Conservation (phyloP, 2,113 vertebrate genomes). For the Gorsachius goisagi region DNA sequence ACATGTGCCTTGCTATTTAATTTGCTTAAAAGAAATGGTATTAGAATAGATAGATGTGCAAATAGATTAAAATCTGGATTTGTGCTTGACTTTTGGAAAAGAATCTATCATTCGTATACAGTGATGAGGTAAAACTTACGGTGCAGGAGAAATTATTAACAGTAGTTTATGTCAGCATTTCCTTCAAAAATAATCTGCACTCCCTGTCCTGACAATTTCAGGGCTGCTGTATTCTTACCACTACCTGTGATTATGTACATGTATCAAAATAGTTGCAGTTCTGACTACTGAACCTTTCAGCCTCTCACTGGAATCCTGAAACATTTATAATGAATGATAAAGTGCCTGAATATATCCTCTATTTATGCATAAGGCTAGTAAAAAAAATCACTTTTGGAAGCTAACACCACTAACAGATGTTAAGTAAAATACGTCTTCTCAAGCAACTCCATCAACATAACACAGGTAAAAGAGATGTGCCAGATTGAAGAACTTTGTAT, state of each 20-base stretch:
- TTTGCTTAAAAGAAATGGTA: not conserved
- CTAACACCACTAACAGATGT: fast-evolving
- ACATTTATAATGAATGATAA: not conserved
- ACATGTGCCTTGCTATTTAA: not conserved
- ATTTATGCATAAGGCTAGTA: not conserved
- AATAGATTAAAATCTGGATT: not conserved
- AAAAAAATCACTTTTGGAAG: not conserved
- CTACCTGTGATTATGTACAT: not conserved
- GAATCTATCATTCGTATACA: not conserved
- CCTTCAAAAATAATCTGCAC: not conserved
- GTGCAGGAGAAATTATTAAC: not conserved
- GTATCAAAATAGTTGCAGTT: not conserved
- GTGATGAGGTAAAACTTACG: not conserved
- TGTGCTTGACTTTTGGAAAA: not conserved
- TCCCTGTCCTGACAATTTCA: not conserved
- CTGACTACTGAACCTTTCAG: not conserved
- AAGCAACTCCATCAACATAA: not conserved
- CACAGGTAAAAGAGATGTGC: not conserved
- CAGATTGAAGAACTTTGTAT: not conserved
- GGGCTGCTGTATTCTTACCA: not conserved
- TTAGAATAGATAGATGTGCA: not conserved
- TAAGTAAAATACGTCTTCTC: not conserved
- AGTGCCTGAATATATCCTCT: not conserved
- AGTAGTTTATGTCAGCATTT: not conserved
- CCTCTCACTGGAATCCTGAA: not conserved